Evolutionary conservation across 2,113 vertebrate genomes (phyloP), one percentile per base, ranked within the genome.

Genomic region (Poeciliopsis turrubarensis): DNA sequence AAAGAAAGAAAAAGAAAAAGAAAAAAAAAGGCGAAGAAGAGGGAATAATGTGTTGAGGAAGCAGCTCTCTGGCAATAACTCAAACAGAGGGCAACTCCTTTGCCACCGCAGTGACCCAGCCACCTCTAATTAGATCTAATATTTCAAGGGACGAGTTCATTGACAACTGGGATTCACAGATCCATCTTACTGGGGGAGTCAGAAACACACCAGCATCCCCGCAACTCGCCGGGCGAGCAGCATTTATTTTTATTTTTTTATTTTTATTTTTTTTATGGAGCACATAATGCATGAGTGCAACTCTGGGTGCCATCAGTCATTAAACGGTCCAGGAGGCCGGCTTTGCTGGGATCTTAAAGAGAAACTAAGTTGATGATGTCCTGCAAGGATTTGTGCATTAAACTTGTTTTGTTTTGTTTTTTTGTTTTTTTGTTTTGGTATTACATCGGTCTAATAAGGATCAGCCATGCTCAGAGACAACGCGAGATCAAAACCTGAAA

Each of bases 71-170:
- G 70, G 82, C 81, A 73, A 92, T 94, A 94, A 94, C 80, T 94
- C 92, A 93, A 73, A 47, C 31, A 34, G 83, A 86, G 91, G 92
- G 90, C 88, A 86, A 89, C 89, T 93, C 85, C 79, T 89, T 61
- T 81, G 87, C 90, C 88, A 87, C 80, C 74, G 78, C 60, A 73
- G 65, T 93, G 93, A 94, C 93, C 94, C 89, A 71, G 74, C 64
- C 86, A 89, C 89, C 89, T 93, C 89, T 93, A 93, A 94, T 94
- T 91, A 94, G 87, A 91, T 86, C 81, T 89, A 89, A 91, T 94
- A 93, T 93, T 94, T 95, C 93, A 94, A 80, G 70, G 82, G 78
- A 90, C 79, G 71, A 89, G 64, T 86, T 89, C 90, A 87, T 86
- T 92, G 91, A 92, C 92, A 91, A 88, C 71, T 87, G 74, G 61